phyloP scores from a whole-genome alignment of 2,888 invertebrate genomes.

The Seladonia tumulorum region DNA sequence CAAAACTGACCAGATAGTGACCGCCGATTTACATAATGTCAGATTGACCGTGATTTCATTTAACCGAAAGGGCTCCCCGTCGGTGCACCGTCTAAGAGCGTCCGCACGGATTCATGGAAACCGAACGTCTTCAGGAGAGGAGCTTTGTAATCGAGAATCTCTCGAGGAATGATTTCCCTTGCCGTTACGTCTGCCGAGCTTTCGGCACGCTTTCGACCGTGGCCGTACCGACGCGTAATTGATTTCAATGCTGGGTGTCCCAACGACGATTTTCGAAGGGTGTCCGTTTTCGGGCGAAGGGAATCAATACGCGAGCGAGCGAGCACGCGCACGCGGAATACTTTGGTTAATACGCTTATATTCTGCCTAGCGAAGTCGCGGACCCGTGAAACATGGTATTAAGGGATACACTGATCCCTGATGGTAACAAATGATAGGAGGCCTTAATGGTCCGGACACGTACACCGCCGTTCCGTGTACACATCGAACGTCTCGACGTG shows the following conservation, averaged over 20 bases:
- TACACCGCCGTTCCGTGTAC: slow-evolving; percentile 46
- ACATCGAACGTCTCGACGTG: slow-evolving; percentile 65
- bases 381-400: slow-evolving; percentile 82
- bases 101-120: slow-evolving; percentile 68
- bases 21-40: slow-evolving; percentile 83
- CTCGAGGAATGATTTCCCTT: slow-evolving; percentile 13
- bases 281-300: slow-evolving; percentile 33
- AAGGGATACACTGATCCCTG: slow-evolving; percentile 76
- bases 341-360: slow-evolving; percentile 80
- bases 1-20: slow-evolving; percentile 82
- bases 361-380: slow-evolving; percentile 74
- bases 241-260: slow-evolving; percentile 30
- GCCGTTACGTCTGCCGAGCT: background rate
- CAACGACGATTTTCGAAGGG: slow-evolving; percentile 18
- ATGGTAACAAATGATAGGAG: slow-evolving; percentile 82
- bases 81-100: slow-evolving; percentile 32
- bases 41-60: slow-evolving; percentile 84
- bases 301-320: slow-evolving; percentile 58
- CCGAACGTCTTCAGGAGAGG: slow-evolving; percentile 60
- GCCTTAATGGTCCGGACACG: slow-evolving; percentile 78
- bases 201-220: slow-evolving; percentile 7
- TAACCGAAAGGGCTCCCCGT: slow-evolving; percentile 48
- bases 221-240: slow-evolving; percentile 20
- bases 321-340: slow-evolving; percentile 60
- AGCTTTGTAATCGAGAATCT: slow-evolving; percentile 58